Evolutionary conservation across 1,140 invertebrate genomes (phyloP), one percentile per base, ranked within the genome.

Genomic region (Thaumatotibia leucotreta): DNA sequence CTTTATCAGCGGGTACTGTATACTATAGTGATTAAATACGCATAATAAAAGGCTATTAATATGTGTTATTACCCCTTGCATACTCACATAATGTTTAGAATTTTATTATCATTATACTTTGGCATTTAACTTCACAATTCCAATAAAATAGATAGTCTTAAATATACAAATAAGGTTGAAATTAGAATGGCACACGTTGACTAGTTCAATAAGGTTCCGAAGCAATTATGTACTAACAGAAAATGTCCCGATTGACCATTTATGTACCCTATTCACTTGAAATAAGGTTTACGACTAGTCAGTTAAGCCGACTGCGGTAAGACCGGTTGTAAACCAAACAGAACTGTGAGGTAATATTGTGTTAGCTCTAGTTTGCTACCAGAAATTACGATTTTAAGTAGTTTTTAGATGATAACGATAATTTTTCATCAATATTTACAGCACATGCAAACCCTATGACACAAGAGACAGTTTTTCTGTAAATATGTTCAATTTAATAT

Each of bases 321-420:
- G 24, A 58, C 52, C 52, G 52, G 52, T 58, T 58, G 4, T 27
- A 29, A 58, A 31, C 52, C 14, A 58, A 58, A 58, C 24, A 58
- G 2, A 52, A 11, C 22, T 52, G 14, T 29, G 52, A 49, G 39
- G 17, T 58, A 58, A 58, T 58, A 58, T 11, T 58, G 23, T 11
- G 9, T 54, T 27, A 54, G 52, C 17, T 20, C 17, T 45, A 45
- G 20, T 45, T 45, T 45, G 39, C 39, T 20, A 14, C 6, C 4
- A 39, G 3, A 45, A 45, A 39, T 39, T 2, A 8, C 6, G n/a
- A n/a, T n/a, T n/a, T 45, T 1, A 45, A 20, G 2, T 6, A 29
- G 27, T n/a, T n/a, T n/a, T n/a, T n/a, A n/a, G n/a, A n/a, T n/a
- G n/a, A n/a, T n/a, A n/a, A n/a, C n/a, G n/a, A n/a, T n/a, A n/a